These are phyloP conservation scores for Wasmannia auropunctata DNA, from an alignment of 1,140 invertebrate species.

Conservation along the genomic window DNA sequence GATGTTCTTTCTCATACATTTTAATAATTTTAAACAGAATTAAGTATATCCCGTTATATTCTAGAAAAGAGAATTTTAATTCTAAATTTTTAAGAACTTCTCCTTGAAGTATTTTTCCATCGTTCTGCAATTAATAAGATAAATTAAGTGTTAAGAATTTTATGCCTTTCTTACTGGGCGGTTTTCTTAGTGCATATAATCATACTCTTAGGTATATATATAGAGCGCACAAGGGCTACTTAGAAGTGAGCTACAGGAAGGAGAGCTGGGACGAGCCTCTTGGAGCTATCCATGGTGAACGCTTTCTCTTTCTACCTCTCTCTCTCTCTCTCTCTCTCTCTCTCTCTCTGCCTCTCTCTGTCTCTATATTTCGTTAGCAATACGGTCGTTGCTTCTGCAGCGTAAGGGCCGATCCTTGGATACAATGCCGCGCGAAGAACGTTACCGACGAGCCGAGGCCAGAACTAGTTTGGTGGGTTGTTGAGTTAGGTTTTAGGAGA, in stretches of 20 bases:
- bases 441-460: constrained; percentile 70
- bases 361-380: constrained; percentile 70
- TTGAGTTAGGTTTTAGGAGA: constrained; percentile 78
- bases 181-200: background rate
- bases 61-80: background rate
- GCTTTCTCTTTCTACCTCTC: constrained; percentile 40
- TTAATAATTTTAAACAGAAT: background rate
- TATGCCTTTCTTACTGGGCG: background rate
- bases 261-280: constrained; percentile 60
- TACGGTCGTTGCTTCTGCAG: constrained; percentile 72
- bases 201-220: too few species aligned
- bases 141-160: background rate
- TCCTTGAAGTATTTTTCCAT: background rate
- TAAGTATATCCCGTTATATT: background rate
- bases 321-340: background rate
- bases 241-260: constrained; percentile 69
- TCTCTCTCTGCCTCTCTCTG: constrained; percentile 26
- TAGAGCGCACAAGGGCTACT: constrained; percentile 50
- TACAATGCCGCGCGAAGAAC: constrained; percentile 72
- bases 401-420: constrained; percentile 70
- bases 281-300: constrained; percentile 68
- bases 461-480: constrained; percentile 84
- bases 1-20: background rate
- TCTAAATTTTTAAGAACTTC: background rate
- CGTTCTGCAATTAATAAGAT: background rate